A percentile compares a stretch with the other conserved stretches of the same genome.
These are phyloP conservation scores for Microtus pennsylvanicus DNA, from an alignment of 2,113 vertebrate genomes.

Conservation along the genomic window DNA sequence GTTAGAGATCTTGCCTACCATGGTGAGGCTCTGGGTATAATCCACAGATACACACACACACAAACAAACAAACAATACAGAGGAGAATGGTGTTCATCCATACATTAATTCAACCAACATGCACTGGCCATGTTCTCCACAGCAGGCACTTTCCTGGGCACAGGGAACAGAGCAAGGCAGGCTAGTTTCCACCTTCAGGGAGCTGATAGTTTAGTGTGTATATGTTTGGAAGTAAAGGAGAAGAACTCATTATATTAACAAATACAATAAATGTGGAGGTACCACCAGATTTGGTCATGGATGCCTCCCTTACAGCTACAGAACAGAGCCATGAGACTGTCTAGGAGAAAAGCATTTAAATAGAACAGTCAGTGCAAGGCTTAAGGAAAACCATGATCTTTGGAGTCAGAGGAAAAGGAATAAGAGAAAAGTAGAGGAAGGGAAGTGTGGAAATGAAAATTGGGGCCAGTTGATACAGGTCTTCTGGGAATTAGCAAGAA, in stretches of 20 bases:
- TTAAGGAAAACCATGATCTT: neutral
- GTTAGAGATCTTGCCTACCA: neutral
- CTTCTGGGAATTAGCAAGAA: neutral
- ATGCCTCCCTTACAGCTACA: neutral
- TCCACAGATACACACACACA: neutral
- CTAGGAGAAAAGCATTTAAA: neutral
- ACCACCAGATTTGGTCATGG: neutral
- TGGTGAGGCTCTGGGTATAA: neutral
- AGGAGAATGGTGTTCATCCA: neutral
- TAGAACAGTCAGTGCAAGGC: neutral
- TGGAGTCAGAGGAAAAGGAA: neutral
- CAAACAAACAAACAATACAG: too few relatives aligned
- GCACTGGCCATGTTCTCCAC: neutral
- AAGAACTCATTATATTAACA: neutral
- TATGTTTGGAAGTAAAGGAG: neutral
- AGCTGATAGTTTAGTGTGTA: neutral
- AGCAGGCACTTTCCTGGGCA: neutral
- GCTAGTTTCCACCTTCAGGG: neutral
- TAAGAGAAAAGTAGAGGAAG: neutral
- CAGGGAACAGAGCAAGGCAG: neutral
- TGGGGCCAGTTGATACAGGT: neutral
- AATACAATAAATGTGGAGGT: neutral
- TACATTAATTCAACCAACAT: neutral
- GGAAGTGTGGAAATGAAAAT: neutral
- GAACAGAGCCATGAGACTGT: neutral